Base-by-base conservation (phyloP, 2,888 invertebrate species). In the Acronicta psi region DNA sequence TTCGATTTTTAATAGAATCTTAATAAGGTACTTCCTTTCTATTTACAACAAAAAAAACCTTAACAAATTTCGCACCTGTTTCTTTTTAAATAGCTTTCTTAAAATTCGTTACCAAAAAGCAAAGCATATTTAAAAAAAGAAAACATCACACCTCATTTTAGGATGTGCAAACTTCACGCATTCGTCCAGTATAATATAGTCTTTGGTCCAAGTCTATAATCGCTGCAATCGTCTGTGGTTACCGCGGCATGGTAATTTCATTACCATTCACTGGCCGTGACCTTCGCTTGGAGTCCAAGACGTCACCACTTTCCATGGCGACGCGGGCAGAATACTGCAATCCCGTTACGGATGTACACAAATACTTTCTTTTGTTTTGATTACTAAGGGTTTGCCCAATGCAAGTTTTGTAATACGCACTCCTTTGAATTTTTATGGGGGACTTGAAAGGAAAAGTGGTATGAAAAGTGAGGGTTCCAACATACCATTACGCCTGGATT, bases 191-290 rank as follows among this genome's bases (percentile, higher is more conserved):
- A n/a, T n/a, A n/a, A n/a, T n/a, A n/a, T n/a, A n/a, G n/a, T n/a
- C n/a, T n/a, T n/a, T n/a, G n/a, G n/a, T 29, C 10, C 1, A 14
- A 40, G 10, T 49, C 11, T 23, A 37, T 13, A 20, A 18, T 37
- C 13, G 16, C 10, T 29, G 17, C 20, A 14, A 42, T 55, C 58
- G 56, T 65, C 46, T 57, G 34, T 70, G 52, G 56, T 47, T 18
- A 29, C 13, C n/a, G n/a, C 18, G 7, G 13, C 11, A 14, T 9
- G 51, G 57, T 52, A 50, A 46, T 65, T 74, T 83, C 84, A 84
- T 86, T 86, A 75, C 78, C 78, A 86, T 84, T 80, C 85, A 65
- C 46, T 74, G 89, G 64, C 89, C 88, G 75, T 91, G 91, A 90
- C 90, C 91, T 89, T 88, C 83, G 75, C 59, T 34, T 66, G 44